Evolutionary conservation across 1,140 invertebrate species (phyloP).

Genomic region (Sitophilus oryzae): DNA sequence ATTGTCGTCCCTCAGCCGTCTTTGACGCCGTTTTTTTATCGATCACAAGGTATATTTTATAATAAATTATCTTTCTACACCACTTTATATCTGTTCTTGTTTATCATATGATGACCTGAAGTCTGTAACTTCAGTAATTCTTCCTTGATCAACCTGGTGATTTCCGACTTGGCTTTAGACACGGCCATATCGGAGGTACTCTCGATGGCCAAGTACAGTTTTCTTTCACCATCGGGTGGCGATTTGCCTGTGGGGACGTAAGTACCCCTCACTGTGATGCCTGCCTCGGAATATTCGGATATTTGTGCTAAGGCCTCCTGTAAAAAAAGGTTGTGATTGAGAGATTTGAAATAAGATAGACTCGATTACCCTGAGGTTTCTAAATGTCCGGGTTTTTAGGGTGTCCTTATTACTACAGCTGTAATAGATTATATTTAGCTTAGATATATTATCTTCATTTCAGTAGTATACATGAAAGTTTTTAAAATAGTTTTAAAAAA

Average conservation of each 20-base stretch:
- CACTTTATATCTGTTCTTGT: constrained; percentile 94
- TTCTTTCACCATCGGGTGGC: constrained; percentile 90
- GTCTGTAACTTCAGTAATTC: constrained; percentile 90
- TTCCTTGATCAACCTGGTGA: constrained; percentile 95
- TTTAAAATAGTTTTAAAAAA: no score
- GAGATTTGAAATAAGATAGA: no score
- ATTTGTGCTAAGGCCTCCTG: constrained; percentile 96
- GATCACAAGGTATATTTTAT: no score
- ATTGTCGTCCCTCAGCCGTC: no score
- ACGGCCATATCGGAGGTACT: constrained; percentile 95
- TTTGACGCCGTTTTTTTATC: no score
- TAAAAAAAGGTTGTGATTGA: no score
- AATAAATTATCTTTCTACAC: constrained; percentile 52
- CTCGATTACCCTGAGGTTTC: no score
- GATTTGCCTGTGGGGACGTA: constrained; percentile 87
- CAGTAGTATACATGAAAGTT: no score
- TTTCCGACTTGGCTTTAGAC: constrained; percentile 96
- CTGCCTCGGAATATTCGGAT: constrained; percentile 97
- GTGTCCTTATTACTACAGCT: no score
- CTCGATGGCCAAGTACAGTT: constrained; percentile 97
- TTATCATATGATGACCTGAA: constrained; percentile 78
- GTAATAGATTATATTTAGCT: no score
- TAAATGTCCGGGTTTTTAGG: no score
- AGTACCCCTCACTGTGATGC: constrained; percentile 96
- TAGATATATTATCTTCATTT: no score